phyloP scores from a whole-genome alignment of 2,113 vertebrate species.

The Oreochromis aureus region DNA sequence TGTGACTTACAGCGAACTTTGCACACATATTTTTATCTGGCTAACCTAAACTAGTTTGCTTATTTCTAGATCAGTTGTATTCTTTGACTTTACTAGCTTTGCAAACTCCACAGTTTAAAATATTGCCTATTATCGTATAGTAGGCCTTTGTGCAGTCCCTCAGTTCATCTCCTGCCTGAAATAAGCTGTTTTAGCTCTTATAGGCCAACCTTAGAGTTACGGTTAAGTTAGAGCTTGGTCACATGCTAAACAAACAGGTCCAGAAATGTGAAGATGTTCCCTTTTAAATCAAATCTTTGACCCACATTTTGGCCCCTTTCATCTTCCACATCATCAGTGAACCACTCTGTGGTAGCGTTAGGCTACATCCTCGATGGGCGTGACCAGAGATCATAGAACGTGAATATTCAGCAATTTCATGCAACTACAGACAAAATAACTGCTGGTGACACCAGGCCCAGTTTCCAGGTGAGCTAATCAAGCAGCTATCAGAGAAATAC shows the following conservation, averaged over 20 bases:
- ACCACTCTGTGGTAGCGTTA: not conserved
- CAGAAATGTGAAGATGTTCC: not conserved
- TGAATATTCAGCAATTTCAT: not conserved
- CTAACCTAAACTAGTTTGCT: not conserved
- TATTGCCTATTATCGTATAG: not conserved
- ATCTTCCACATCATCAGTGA: not conserved
- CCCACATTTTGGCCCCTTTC: not conserved
- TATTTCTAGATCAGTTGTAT: not conserved
- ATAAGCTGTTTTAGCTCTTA: not conserved
- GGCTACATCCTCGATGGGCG: not conserved
- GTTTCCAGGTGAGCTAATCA: not conserved
- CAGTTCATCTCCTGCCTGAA: not conserved
- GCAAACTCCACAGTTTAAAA: not conserved
- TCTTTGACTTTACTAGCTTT: not conserved
- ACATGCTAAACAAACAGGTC: not conserved
- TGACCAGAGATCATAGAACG: not conserved
- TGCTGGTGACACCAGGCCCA: not conserved
- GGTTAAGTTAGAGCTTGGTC: not conserved
- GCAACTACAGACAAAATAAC: not conserved
- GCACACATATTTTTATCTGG: not conserved
- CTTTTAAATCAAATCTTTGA: not conserved
- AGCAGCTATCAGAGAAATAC: not conserved
- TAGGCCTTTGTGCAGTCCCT: not conserved
- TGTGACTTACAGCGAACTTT: not conserved
- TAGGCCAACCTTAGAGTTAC: not conserved